Evolutionary conservation across 2,888 invertebrate genomes (phyloP), one percentile per base, ranked within the genome.

Genomic region (Plagiodera versicolora): DNA sequence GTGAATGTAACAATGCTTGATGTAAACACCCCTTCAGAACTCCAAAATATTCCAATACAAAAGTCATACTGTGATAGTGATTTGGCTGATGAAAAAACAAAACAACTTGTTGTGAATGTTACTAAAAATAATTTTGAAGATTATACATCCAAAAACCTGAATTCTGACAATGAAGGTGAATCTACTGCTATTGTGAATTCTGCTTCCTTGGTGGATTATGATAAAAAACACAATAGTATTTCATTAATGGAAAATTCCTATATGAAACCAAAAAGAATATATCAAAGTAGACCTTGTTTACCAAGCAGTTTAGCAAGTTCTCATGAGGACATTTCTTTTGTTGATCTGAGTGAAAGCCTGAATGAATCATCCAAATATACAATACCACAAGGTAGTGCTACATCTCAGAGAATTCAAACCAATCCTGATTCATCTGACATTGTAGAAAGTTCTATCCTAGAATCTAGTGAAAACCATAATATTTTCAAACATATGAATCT

Each of bases 1-100:
- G 32, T 52, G 32, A 47, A 56, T 49, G 9, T 56, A 46, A 49
- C 56, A 28, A 53, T 44, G 11, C 44, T 24, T 19, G 44, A 53
- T 39, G 6, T 14, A 1, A 39, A 14, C 14, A 14, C 3, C 14
- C 14, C 39, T 39, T 3, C 14, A 28, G 55, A 55, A 47, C 47
- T 55, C 18, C n/a, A 46, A 32, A 55, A 47, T n/a, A 17, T 17
- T 14, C 9, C 20, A 8, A 54, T n/a, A 14, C 14, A 20, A 24
- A 45, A 39, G 6, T n/a, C 4, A 39, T 2, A 39, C 39, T 39
- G 14, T 14, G 16, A 53, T 44, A 8, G 44, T 20, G 20, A 16
- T 10, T 11, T 17, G 0, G 44, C 4, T 3, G 11, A 44, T 19
- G 2, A 44, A 16, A 16, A 14, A 14, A 1, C 20, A 14, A 18